Conservation (phyloP, 2,797 vertebrate genomes). For the Aeoliscus strigatus region DNA sequence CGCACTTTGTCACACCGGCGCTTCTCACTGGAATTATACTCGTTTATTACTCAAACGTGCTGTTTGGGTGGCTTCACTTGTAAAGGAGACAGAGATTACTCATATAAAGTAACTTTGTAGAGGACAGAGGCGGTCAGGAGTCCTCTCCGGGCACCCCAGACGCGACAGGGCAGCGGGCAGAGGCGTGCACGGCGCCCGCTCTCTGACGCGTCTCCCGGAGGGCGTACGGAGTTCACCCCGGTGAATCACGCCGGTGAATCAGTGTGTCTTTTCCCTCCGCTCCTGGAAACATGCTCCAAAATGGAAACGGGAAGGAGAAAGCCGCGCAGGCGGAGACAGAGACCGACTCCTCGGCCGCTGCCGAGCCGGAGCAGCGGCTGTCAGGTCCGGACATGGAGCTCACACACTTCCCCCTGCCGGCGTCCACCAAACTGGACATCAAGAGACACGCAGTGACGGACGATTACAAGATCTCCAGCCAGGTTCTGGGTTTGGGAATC, state of each 20-base stretch:
- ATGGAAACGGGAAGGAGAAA: slow-evolving; percentile 64
- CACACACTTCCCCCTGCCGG: slow-evolving; percentile 62
- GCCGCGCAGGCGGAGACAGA: slow-evolving; percentile 40
- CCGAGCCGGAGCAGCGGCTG: background rate
- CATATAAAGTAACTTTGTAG: background rate
- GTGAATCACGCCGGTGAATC: slow-evolving; percentile 8
- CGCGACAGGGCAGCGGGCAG: slow-evolving; percentile 3
- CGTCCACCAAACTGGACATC: slow-evolving; percentile 79
- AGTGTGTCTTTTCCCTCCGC: slow-evolving; percentile 2
- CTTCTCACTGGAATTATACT: slow-evolving; percentile 1
- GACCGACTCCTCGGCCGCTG: slow-evolving; percentile 29
- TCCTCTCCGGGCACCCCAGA: no score
- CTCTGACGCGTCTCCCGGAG: slow-evolving; percentile 21
- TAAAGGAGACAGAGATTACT: background rate
- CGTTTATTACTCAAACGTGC: background rate
- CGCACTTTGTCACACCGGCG: background rate
- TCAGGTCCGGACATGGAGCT: slow-evolving; percentile 21
- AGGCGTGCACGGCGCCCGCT: slow-evolving; percentile 8
- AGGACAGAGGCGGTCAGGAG: no score
- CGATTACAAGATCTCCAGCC: slow-evolving; percentile 91
- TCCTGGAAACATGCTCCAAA: slow-evolving; percentile 70
- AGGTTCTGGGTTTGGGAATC: slow-evolving; percentile 94
- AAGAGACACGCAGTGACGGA: slow-evolving; percentile 93
- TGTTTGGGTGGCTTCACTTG: background rate
- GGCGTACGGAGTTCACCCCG: slow-evolving; percentile 9